Percentiles rank a stretch among this genome's conserved stretches.
Conservation (phyloP, 2,797 vertebrate genomes). For the Carduelis carduelis region DNA sequence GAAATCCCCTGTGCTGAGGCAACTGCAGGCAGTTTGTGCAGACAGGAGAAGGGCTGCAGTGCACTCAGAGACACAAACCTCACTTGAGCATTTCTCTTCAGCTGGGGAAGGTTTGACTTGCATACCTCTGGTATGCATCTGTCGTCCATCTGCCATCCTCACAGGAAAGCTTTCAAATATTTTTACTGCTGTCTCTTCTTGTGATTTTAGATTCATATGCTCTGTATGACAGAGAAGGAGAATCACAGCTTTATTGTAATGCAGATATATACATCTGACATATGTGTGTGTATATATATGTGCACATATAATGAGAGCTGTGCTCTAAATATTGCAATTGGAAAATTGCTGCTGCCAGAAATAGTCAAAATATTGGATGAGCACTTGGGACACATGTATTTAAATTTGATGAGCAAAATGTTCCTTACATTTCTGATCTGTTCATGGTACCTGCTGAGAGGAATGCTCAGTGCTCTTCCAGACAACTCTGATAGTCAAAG, state of each 20-base stretch:
- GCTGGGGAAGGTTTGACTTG: not conserved
- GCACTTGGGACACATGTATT: not conserved
- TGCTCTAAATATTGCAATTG: not conserved
- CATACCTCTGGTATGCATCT: constrained; percentile 36
- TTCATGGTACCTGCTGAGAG: not conserved
- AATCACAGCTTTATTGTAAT: not conserved
- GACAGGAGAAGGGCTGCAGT: not conserved
- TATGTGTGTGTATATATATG: not conserved
- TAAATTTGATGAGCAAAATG: not conserved
- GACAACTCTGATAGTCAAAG: not conserved
- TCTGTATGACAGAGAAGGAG: not conserved
- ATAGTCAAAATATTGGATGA: not conserved
- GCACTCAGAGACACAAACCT: not conserved
- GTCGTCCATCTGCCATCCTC: not conserved
- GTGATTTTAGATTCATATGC: not conserved
- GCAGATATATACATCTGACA: not conserved
- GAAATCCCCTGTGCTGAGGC: not conserved
- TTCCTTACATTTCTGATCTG: not conserved
- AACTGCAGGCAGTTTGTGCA: not conserved
- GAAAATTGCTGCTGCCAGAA: not conserved
- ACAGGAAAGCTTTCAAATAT: constrained; percentile 1
- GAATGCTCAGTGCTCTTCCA: not conserved
- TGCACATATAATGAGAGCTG: not conserved
- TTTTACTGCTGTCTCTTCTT: not conserved
- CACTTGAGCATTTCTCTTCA: not conserved